These are phyloP conservation scores for Linurgus olivaceus DNA, from an alignment of 2,797 vertebrate species.

Conservation along the genomic window DNA sequence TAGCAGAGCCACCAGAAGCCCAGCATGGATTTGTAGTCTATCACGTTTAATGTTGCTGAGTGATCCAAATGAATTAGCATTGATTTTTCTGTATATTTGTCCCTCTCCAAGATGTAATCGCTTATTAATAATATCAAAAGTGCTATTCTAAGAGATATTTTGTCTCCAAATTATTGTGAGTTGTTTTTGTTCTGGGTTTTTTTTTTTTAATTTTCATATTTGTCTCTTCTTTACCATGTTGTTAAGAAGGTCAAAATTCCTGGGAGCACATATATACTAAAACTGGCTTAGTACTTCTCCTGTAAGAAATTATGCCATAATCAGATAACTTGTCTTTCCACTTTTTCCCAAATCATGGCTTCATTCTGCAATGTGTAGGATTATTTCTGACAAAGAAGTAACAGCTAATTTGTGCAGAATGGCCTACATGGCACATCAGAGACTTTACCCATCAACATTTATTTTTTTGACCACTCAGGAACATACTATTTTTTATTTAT, in stretches of 20 bases:
- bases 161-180: not conserved
- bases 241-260: not conserved
- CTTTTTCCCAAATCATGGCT: not conserved
- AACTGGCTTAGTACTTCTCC: not conserved
- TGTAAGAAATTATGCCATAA: not conserved
- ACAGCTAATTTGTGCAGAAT: not conserved
- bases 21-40: not conserved
- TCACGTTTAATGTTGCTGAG: conserved; percentile 12
- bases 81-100: conserved; percentile 30
- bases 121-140: not conserved
- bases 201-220: not conserved
- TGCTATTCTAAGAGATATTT: not conserved
- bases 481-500: not conserved
- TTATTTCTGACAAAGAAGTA: not conserved
- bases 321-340: not conserved
- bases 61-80: conserved; percentile 9
- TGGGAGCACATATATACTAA: not conserved
- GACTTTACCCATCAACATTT: not conserved
- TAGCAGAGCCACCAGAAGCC: not conserved
- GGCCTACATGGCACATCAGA: not conserved
- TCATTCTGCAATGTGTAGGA: not conserved
- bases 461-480: not conserved
- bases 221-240: not conserved
- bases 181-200: not conserved
- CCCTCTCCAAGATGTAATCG: not conserved